Base-by-base conservation (phyloP, 2,797 vertebrate genomes). In the Cossypha polioptera region DNA sequence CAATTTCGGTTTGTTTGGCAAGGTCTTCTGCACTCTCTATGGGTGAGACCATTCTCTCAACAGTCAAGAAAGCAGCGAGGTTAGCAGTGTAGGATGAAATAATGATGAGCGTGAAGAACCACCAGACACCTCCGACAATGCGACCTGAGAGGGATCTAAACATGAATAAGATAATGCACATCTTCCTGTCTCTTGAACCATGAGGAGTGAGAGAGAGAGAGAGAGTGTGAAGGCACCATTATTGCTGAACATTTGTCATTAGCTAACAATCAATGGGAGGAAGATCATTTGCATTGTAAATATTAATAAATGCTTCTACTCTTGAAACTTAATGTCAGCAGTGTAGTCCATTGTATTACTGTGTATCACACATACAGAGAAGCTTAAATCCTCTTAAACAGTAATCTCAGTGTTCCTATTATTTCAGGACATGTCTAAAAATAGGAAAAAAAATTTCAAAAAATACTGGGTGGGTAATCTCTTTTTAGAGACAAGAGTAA, bases 81-180 rank as follows among this genome's bases (percentile, higher is more conserved):
- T 99, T 99, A 97, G 99, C 99, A 43, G 99, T 99, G 93, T 99
- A 99, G 72, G 99, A 99, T 42, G 99, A 99, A 97, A 99, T 99
- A 97, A 99, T 99, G 98, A 99, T 99, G 86, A 99, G 99, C 9
- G 99, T 99, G 97, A 99, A 99, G 98, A 99, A 99, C 99, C 99
- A 99, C 99, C 99, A 99, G 31, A 99, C 99, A 51, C 99, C 99
- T 90, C 99, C 99, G 14, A 99, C 99, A 61, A 99, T 99, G 78
- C 99, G 99, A 95, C 99, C 99, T 90, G 99, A 99, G 97, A 99
- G 98, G 94, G 99, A 99, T 98, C 99, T 99, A 98, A 98, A 98
- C 94, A 97, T 20, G 94, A 97, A 98, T 82, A 97, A 97, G 59
- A 95, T 97, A 94, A 98, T 89, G 89, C 88, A 95, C 77, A 88